Conservation (phyloP, 2,113 vertebrate species). For the Athene noctua region DNA sequence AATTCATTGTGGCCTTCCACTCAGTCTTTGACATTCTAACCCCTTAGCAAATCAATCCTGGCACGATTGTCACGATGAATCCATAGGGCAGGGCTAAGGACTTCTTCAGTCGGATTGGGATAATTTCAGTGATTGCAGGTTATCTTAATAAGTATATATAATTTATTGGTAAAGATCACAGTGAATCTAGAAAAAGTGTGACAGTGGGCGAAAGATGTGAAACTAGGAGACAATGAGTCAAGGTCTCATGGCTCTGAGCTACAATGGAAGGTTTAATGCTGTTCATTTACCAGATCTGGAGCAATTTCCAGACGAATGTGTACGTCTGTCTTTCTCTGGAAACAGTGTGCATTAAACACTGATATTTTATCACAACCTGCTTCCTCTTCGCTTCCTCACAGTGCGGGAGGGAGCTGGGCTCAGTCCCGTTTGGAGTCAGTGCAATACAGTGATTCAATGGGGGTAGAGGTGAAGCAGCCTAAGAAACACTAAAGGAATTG, state of each 20-base stretch:
- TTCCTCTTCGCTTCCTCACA: background rate
- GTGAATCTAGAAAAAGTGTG: background rate
- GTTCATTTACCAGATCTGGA: background rate
- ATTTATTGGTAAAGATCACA: background rate
- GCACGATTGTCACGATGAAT: background rate
- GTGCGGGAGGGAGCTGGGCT: background rate
- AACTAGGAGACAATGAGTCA: background rate
- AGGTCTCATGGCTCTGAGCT: background rate
- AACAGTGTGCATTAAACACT: background rate
- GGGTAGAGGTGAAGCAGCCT: background rate
- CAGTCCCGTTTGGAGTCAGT: background rate
- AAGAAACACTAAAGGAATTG: background rate
- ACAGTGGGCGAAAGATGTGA: background rate
- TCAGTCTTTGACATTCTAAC: background rate
- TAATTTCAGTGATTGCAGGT: background rate
- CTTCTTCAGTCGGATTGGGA: background rate
- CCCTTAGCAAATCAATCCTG: background rate
- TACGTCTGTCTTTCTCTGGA: background rate
- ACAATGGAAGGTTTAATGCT: background rate
- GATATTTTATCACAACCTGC: background rate
- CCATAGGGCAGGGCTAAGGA: background rate
- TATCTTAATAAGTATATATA: background rate
- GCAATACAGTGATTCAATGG: background rate
- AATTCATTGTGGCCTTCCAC: background rate
- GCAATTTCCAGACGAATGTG: background rate